Base-by-base conservation (phyloP, 2,888 invertebrate genomes). In the Pristionchus arcanus region DNA sequence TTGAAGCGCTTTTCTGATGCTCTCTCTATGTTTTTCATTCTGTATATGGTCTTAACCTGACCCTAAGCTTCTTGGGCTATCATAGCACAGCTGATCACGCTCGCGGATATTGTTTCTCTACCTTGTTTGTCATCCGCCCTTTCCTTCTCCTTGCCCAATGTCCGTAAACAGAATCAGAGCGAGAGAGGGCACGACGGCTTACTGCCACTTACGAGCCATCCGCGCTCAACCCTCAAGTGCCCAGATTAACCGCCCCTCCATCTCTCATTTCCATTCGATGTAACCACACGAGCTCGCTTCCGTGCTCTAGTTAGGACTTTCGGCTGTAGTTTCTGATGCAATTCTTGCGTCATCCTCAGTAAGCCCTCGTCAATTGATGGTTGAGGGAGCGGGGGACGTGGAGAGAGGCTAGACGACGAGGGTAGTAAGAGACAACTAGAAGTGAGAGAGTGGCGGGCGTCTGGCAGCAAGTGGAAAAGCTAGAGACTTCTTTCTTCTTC, bases 391-490 rank as follows among this genome's bases (percentile, higher is more conserved):
- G 49, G 16, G 19, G 13, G 42, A 53, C 66, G 87, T 87, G 63
- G 42, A 19, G 68, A n/a, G 34, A n/a, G 68, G 68, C 19, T 3
- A 87, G 66, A 68, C 66, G 87, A 21, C 68, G 42, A 66, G 87
- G 42, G 87, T 4, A 68, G 31, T n/a, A 25, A 68, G 87, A 42
- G 87, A 68, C 42, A 49, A 68, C n/a, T 0, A 25, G 84, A 84
- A 59, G 49, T 68, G 87, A 87, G 87, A 68, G 87, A 68, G 87
- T 25, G 83, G 63, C 21, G 25, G n/a, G 66, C 42, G 68, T 66
- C 37, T 87, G 87, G 87, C 87, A 87, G 87, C 87, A 87, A 87
- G 68, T 9, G 68, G 49, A 68, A 87, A 42, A 87, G 87, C 42
- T 68, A 53, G 66, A 68, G 87, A 53, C 37, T 59, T 85, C 84